These are phyloP conservation scores for Hydra vulgaris DNA, from an alignment of 30 jellyfish, hydroid and myxozoan genomes.

Conservation along the genomic window DNA sequence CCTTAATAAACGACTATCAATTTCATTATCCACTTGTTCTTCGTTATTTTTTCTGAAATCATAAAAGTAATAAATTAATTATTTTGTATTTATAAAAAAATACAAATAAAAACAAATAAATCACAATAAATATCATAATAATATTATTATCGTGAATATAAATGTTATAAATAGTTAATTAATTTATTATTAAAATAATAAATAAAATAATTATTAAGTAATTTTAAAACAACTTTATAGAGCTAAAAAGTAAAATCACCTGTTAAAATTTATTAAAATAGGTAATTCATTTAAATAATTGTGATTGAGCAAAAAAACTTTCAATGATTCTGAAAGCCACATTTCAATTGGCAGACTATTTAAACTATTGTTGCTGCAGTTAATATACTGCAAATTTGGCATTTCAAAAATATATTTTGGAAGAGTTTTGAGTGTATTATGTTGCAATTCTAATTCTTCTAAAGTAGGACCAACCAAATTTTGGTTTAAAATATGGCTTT, in stretches of 20 bases:
- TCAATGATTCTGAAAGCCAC: constrained; percentile 71
- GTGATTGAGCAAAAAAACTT: constrained; percentile 31
- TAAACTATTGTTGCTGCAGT: constrained; percentile 31
- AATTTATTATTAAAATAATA: too few species aligned
- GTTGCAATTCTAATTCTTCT: constrained; percentile 57
- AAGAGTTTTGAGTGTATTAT: constrained; percentile 31
- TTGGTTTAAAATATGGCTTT: neutral
- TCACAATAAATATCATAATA: too few species aligned
- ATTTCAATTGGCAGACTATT: constrained; percentile 56
- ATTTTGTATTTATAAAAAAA: too few species aligned
- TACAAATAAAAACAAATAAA: too few species aligned
- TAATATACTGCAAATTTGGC: constrained; percentile 31
- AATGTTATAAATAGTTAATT: too few species aligned
- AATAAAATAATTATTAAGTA: neutral
- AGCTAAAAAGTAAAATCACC: neutral
- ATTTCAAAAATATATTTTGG: constrained; percentile 57
- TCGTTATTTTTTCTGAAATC: neutral
- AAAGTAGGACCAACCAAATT: constrained; percentile 61
- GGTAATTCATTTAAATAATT: constrained; percentile 52
- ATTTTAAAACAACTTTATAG: neutral
- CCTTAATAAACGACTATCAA: neutral
- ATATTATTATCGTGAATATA: too few species aligned
- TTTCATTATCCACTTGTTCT: neutral
- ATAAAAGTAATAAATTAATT: too few species aligned
- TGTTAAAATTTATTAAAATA: neutral